A percentile compares a stretch with the other conserved stretches of the same genome.
phyloP scores from a whole-genome alignment of 2,113 vertebrate species.

The Megaceryle torquata region DNA sequence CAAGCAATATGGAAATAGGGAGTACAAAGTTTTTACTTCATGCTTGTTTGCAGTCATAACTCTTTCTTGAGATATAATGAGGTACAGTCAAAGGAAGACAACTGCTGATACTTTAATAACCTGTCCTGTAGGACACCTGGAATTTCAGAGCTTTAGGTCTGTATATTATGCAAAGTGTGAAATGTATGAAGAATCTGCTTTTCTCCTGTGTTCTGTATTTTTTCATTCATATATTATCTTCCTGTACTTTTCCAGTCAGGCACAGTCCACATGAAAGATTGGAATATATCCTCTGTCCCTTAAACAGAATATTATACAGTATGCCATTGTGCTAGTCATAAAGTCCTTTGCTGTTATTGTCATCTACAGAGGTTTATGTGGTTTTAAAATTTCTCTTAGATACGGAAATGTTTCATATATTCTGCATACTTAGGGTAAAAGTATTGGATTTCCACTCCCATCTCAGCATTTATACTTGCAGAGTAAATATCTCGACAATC shows the following conservation, averaged over 20 bases:
- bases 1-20: neutral
- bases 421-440: constrained; percentile 1
- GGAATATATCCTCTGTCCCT: neutral
- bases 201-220: neutral
- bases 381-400: constrained; percentile 33
- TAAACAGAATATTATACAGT: neutral
- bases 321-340: neutral
- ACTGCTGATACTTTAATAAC: constrained; percentile 29
- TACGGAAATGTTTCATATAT: constrained; percentile 17
- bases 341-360: neutral
- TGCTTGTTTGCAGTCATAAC: neutral
- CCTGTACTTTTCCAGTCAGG: neutral
- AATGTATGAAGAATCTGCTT: neutral
- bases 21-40: neutral
- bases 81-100: neutral
- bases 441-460: neutral
- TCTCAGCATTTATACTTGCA: neutral
- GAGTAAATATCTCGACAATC: neutral
- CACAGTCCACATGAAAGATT: neutral
- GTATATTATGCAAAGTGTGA: neutral
- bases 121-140: neutral
- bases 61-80: neutral
- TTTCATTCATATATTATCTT: neutral
- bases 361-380: neutral
- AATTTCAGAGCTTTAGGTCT: neutral